Evolutionary conservation across 2,797 vertebrate species (phyloP).

Genomic region (Masticophis lateralis): DNA sequence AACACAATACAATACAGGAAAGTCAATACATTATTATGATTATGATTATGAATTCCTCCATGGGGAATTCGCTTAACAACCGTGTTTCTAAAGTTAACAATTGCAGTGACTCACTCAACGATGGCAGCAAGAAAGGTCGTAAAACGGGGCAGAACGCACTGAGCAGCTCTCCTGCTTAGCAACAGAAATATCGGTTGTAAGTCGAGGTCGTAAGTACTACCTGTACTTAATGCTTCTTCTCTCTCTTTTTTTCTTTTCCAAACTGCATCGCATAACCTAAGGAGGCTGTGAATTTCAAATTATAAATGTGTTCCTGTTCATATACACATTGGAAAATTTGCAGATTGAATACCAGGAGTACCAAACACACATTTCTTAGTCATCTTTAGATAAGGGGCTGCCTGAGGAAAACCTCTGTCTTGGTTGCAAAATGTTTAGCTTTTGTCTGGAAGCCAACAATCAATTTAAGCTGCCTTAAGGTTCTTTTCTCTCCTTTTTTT

Average conservation of each 20-base stretch:
- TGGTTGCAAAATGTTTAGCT: neutral
- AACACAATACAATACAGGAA: no score
- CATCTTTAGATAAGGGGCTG: neutral
- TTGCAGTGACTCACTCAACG: neutral
- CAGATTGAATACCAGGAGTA: neutral
- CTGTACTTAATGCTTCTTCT: neutral
- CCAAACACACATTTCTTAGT: neutral
- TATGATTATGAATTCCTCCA: no score
- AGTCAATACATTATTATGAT: no score
- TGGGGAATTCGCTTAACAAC: no score
- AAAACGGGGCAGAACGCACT: neutral
- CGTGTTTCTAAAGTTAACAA: no score
- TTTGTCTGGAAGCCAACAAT: neutral
- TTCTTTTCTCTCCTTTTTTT: neutral
- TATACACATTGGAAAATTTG: neutral
- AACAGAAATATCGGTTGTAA: neutral
- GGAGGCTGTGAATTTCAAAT: neutral
- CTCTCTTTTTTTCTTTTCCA: accelerated
- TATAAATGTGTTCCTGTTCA: neutral
- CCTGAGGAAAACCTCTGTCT: neutral
- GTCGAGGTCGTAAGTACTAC: neutral
- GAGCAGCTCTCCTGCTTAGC: neutral
- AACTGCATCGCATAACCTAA: neutral
- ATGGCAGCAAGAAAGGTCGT: neutral
- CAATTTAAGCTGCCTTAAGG: neutral